Conservation (phyloP, 2,113 vertebrate genomes). For the Heterotilapia buettikoferi region DNA sequence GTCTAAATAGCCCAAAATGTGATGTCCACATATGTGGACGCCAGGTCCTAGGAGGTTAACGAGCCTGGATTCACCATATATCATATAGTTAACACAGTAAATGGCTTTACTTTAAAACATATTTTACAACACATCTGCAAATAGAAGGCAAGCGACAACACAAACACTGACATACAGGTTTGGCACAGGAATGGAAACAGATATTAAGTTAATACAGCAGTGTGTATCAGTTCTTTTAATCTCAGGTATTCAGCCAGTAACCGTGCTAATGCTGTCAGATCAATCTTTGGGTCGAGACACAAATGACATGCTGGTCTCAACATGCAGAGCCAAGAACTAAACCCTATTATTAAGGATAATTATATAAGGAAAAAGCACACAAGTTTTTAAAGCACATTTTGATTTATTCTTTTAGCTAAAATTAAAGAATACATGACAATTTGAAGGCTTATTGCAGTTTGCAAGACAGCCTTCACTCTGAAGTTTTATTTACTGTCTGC, state of each 20-base stretch:
- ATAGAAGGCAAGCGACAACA: background rate
- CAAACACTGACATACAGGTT: background rate
- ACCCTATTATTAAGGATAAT: background rate
- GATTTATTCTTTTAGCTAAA: background rate
- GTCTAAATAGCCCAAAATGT: no score
- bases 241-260: constrained; percentile 46
- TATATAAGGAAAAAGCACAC: background rate
- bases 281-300: constrained; percentile 26
- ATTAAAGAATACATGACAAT: background rate
- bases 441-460: background rate
- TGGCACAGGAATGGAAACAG: background rate
- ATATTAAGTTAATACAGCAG: constrained; percentile 10
- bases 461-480: background rate
- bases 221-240: constrained; percentile 34
- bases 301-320: constrained; percentile 54
- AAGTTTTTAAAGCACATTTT: background rate
- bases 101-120: background rate
- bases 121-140: background rate
- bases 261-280: constrained; percentile 11
- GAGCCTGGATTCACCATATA: background rate
- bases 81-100: background rate
- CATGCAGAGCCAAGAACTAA: constrained; percentile 19
- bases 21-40: no score
- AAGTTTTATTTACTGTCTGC: background rate
- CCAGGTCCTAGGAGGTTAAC: no score